Evolutionary conservation across 2,797 vertebrate genomes (phyloP).

Genomic region (Myioborus miniatus): DNA sequence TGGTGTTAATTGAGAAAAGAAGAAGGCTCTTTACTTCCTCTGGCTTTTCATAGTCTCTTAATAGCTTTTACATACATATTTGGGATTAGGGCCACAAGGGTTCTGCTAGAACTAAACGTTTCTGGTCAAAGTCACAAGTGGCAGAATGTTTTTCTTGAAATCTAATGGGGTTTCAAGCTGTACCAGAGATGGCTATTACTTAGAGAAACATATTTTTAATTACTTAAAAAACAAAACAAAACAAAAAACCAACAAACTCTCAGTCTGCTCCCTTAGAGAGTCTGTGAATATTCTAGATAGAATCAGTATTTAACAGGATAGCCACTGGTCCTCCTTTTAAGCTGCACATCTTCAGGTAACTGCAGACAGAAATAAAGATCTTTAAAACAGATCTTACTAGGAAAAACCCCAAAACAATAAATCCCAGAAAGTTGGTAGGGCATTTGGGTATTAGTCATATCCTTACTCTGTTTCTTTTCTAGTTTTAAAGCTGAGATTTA

Average conservation of each 20-base stretch:
- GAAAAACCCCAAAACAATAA: neutral
- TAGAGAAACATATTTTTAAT: neutral
- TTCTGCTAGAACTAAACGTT: neutral
- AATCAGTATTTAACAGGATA: neutral
- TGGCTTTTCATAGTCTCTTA: neutral
- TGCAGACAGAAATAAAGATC: neutral
- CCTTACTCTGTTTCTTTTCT: neutral
- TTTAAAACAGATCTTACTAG: neutral
- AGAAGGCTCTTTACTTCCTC: neutral
- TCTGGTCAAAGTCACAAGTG: neutral
- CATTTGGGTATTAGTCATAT: neutral
- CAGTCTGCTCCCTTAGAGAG: neutral
- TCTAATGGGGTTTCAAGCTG: neutral
- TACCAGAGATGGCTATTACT: neutral
- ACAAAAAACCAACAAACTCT: accelerated
- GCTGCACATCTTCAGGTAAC: neutral
- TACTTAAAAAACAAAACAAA: neutral
- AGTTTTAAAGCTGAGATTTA: neutral
- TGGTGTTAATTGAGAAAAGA: neutral
- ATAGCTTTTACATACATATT: neutral
- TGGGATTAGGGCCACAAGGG: neutral
- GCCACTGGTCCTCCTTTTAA: neutral
- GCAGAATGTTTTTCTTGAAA: neutral
- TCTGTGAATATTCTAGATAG: neutral
- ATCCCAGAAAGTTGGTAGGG: neutral